Conservation (phyloP, 2,888 invertebrate species). For the Willowsia nigromaculata region DNA sequence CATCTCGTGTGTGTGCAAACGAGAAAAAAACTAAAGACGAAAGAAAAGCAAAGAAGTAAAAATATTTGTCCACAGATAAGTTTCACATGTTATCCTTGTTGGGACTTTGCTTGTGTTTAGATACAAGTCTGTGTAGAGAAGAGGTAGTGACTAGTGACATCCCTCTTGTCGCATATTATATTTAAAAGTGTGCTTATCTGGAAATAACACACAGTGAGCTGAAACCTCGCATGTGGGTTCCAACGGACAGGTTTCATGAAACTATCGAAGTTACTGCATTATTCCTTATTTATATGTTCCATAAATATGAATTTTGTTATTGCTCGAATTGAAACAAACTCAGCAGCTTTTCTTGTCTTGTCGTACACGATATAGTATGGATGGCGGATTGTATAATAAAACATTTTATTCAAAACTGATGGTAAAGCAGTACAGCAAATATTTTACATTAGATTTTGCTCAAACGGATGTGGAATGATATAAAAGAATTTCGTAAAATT, state of each 20-base stretch:
- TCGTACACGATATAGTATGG: background rate
- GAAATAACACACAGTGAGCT: background rate
- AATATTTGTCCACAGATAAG: constrained; percentile 66
- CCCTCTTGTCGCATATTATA: constrained; percentile 4
- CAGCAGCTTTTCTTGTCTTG: background rate
- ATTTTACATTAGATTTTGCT: constrained; percentile 25
- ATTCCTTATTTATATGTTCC: constrained; percentile 20
- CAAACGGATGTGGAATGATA: constrained; percentile 24
- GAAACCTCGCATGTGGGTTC: background rate
- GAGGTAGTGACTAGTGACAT: background rate
- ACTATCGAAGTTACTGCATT: background rate
- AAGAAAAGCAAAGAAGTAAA: constrained; percentile 52
- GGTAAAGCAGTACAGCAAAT: constrained; percentile 20
- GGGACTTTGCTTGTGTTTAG: background rate
- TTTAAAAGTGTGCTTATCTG: background rate
- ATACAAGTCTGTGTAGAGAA: background rate
- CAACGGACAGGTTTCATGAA: background rate
- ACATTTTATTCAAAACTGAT: background rate
- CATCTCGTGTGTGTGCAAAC: background rate
- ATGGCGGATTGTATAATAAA: background rate
- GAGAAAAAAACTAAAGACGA: background rate
- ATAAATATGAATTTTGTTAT: constrained; percentile 52
- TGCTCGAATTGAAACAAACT: constrained; percentile 47
- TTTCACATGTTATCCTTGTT: constrained; percentile 50
- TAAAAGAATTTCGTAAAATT: constrained; percentile 34